phyloP scores from a whole-genome alignment of 2,113 vertebrate genomes.

The Vimba vimba region DNA sequence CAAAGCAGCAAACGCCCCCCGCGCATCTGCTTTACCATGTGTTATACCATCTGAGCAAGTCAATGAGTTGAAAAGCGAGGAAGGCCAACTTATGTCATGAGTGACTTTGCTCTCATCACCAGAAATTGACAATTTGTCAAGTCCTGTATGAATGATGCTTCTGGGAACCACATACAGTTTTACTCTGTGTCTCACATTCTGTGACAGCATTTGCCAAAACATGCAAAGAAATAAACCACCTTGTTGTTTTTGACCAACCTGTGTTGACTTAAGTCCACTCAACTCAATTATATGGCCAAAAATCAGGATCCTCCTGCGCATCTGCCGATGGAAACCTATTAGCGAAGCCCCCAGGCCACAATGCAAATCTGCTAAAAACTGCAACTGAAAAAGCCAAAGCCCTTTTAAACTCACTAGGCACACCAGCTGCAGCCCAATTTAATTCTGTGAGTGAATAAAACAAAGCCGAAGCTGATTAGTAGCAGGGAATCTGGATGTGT shows the following conservation, averaged over 20 bases:
- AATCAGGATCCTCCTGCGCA: background rate
- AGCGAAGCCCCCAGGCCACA: slow-evolving; percentile 3
- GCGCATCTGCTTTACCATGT: slow-evolving; percentile 72
- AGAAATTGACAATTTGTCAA: slow-evolving; percentile 32
- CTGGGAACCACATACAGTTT: background rate
- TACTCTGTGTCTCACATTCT: background rate
- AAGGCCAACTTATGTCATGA: slow-evolving; percentile 35
- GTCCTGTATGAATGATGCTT: background rate
- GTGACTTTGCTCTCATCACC: slow-evolving; percentile 23
- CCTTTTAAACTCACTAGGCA: background rate
- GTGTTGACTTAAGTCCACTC: background rate
- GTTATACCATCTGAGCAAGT: slow-evolving; percentile 50
- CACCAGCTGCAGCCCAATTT: slow-evolving; percentile 30
- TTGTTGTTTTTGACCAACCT: background rate
- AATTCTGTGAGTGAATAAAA: slow-evolving; percentile 44
- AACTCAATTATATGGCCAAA: background rate
- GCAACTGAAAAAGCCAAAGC: slow-evolving; percentile 5
- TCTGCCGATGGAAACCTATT: slow-evolving; percentile 16
- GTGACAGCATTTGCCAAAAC: background rate
- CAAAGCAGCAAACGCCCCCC: slow-evolving; percentile 58
- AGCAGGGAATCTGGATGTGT: slow-evolving; percentile 26
- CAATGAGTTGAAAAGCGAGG: slow-evolving; percentile 40
- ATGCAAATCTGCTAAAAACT: slow-evolving; percentile 12
- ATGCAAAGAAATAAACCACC: background rate
- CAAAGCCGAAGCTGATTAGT: slow-evolving; percentile 41